Evolutionary conservation across 1,140 invertebrate species (phyloP).

Genomic region (Zophobas atratus): DNA sequence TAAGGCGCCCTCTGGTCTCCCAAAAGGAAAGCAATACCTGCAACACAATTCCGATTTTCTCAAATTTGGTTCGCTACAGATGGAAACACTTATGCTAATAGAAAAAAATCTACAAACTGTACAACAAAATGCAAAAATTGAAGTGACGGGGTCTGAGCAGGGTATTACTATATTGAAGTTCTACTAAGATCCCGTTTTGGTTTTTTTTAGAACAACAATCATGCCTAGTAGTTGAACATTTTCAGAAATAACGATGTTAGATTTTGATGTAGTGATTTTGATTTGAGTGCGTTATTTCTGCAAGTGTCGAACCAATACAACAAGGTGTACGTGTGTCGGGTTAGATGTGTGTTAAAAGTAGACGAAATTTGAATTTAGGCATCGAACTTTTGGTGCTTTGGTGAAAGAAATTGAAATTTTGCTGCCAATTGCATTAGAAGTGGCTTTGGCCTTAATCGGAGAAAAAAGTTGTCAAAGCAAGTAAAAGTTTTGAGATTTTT

Average conservation of each 20-base stretch:
- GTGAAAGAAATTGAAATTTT: slow-evolving; percentile 29
- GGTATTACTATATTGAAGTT: not conserved
- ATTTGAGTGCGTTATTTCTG: no score
- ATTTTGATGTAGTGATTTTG: no score
- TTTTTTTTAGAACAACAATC: not conserved
- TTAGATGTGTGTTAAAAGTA: slow-evolving; percentile 24
- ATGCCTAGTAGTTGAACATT: slow-evolving; percentile 2
- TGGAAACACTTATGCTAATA: not conserved
- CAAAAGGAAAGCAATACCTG: slow-evolving; percentile 98
- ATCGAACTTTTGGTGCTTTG: slow-evolving; percentile 35
- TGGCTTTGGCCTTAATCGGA: slow-evolving; percentile 12
- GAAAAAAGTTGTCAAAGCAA: slow-evolving; percentile 33
- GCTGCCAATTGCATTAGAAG: slow-evolving; percentile 32
- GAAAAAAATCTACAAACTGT: slow-evolving; percentile 15
- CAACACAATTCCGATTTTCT: slow-evolving; percentile 5
- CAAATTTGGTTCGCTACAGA: slow-evolving; percentile 17
- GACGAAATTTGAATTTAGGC: slow-evolving; percentile 29
- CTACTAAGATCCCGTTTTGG: not conserved
- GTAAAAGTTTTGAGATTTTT: slow-evolving; percentile 19
- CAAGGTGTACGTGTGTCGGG: slow-evolving; percentile 1
- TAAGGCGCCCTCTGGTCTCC: slow-evolving; percentile 96
- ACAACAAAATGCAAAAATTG: slow-evolving; percentile 35
- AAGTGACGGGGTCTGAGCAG: not conserved
- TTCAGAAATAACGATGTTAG: no score
- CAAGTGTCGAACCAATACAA: not conserved